Evolutionary conservation across 2,113 vertebrate genomes (phyloP), one percentile per base, ranked within the genome.

Genomic region (Mormoops blainvillei): DNA sequence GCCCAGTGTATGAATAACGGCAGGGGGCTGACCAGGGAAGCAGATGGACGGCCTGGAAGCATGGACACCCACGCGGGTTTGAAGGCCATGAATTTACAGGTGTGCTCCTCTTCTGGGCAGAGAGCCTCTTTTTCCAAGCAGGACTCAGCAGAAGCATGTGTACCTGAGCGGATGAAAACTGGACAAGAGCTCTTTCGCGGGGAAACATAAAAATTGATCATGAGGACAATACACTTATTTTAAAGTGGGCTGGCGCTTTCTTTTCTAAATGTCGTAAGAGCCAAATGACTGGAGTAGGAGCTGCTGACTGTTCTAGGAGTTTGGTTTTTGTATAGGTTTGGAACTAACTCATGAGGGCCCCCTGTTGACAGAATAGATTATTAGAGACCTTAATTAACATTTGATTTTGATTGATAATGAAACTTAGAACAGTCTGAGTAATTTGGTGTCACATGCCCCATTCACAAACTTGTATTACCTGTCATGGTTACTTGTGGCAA

Each of bases 61-160:
- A 6, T 0, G 26, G 38, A 41, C 33, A 56, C 22, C 33, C 28
- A 20, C 61, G 38, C 14, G 8, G 15, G 15, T 38, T 48, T 15
- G 71, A 31, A 84, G 41, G 74, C 28, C 33, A 6, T 70, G 76
- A 56, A 4, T 6, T 38, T 22, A 68, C 3, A 73, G 14, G 61
- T 56, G 12, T 24, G 43, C 70, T 36, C 24, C 5, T 63, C 48
- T 52, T 65, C 58, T 11, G 58, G 33, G 45, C 16, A 45, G 28
- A 12, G 18, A 0, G 18, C 22, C 24, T 11, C 22, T 10, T 31
- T 13, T 1, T 8, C 38, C 8, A 5, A 73, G 28, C 11, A 16
- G 22, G 15, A 9, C 41, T 89, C 52, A 24, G 52, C 45, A 41
- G 31, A 88, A 26, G 41, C 28, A 3, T 1, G 3, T 4, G 3